Evolutionary conservation across 2,113 vertebrate genomes (phyloP), one percentile per base, ranked within the genome.

Genomic region (Grus americana): DNA sequence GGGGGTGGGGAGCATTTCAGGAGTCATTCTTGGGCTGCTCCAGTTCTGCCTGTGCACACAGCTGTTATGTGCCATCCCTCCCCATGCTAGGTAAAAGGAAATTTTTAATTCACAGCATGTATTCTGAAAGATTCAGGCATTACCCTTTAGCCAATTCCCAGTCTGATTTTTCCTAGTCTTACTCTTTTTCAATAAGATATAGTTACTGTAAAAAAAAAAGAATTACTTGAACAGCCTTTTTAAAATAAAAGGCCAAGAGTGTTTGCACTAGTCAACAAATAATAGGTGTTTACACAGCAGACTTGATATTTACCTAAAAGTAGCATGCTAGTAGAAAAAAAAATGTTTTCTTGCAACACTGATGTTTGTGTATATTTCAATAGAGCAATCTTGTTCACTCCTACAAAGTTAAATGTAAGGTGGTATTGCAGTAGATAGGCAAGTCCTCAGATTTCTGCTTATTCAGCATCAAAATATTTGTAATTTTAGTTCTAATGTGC

Each of bases 261-360:
- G 36, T 88, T 96, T 95, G 82, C 80, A 75, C 9, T 88, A 73
- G 68, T 66, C 90, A 90, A 79, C 78, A 95, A 82, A 92, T 88
- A 93, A 78, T 63, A 92, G 63, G 11, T 90, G 63, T 94, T 96
- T 94, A 76, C 52, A 86, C 57, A 95, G 86, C 40, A 73, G 62
- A 49, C 47, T 57, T 88, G 67, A 46, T 93, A 76, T 82, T 96
- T 95, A 84, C 79, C 54, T 83, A 79, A 44, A 94, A 94, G 75
- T 92, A 95, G 65, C 63, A 63, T 58, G 40, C 27, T 72, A 29
- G 47, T 46, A 38, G 81, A n/a, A 6, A 49, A 84, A 67, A 42
- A 86, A 42, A 67, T n/a, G 3, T 82, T 93, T 91, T 61, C 71
- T 82, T 85, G 73, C 65, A 92, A 81, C 30, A 42, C 55, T 79